Percentiles rank a stretch among this genome's conserved stretches.
Conservation (phyloP, 2,113 vertebrate genomes). For the Condylura cristata region DNA sequence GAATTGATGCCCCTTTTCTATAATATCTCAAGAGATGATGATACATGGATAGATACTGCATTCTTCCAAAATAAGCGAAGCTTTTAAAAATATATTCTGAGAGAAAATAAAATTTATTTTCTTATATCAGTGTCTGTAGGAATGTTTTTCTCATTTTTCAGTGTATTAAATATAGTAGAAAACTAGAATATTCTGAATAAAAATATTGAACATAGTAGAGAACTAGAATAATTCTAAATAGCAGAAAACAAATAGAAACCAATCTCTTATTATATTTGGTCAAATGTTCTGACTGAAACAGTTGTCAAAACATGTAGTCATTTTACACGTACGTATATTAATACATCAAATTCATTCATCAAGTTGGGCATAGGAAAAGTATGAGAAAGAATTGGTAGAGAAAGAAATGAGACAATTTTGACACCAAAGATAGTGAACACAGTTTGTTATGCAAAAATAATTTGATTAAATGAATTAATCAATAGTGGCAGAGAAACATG, state of each 20-base stretch:
- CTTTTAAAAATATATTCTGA: neutral
- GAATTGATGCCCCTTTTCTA: neutral
- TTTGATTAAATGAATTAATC: neutral
- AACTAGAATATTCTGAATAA: neutral
- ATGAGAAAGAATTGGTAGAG: neutral
- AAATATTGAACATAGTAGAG: neutral
- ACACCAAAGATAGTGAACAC: neutral
- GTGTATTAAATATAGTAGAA: neutral
- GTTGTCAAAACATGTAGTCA: neutral
- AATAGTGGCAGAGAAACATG: neutral
- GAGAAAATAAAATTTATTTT: neutral
- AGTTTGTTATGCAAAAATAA: neutral
- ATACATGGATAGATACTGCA: neutral
- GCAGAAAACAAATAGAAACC: neutral
- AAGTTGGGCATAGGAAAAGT: neutral
- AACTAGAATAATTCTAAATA: neutral
- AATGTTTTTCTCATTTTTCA: neutral
- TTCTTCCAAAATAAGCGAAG: constrained; percentile 20
- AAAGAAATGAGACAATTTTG: neutral
- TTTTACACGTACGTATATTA: neutral
- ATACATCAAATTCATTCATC: neutral
- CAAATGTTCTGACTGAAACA: neutral
- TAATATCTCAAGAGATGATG: constrained; percentile 7
- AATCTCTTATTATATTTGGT: neutral
- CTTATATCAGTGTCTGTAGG: neutral